Base-by-base conservation (phyloP, 2,888 invertebrate genomes). In the Cataglyphis albicans region DNA sequence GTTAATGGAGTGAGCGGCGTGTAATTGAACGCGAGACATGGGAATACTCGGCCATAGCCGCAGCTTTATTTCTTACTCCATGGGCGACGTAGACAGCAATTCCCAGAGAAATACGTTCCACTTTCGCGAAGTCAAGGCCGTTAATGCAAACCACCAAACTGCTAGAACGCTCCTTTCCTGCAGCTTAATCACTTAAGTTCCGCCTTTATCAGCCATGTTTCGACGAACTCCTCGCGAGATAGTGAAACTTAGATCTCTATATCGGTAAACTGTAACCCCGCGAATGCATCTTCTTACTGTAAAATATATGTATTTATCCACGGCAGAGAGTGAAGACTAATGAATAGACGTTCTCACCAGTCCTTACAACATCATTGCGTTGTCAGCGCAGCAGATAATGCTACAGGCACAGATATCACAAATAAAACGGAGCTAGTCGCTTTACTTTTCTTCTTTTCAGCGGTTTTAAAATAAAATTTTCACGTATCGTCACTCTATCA, bases 61-160 rank as follows among this genome's bases (percentile, higher is more conserved):
- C 80, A 72, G 90, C 90, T 88, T 90, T 89, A 90, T 89, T 89
- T 90, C 89, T 88, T 86, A 88, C 86, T 85, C 90, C 81, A 88
- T 90, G 90, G 88, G 84, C 85, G 87, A 86, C 83, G 88, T 81
- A 87, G 90, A 90, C 90, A 89, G 87, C 87, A 90, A 88, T 90
- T 90, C 86, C 84, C 88, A 72, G 85, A 90, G 88, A 90, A 90
- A 86, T 90, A 90, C 89, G 87, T 81, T 74, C 88, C 87, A 87
- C 84, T 89, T 87, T 84, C 90, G 84, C 73, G 61, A 84, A 88
- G 87, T 88, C 88, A 88, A 84, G 88, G 85, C 86, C 90, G 91
- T 91, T 90, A 89, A 91, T 91, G 90, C 90, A 91, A 91, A 90
- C 91, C 91, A 75, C 88, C 84, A 84, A 90, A 88, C 87, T 88